These are phyloP conservation scores for Palythoa caribaeorum DNA, from an alignment of 92 coral and sea anemone genomes.

Conservation along the genomic window DNA sequence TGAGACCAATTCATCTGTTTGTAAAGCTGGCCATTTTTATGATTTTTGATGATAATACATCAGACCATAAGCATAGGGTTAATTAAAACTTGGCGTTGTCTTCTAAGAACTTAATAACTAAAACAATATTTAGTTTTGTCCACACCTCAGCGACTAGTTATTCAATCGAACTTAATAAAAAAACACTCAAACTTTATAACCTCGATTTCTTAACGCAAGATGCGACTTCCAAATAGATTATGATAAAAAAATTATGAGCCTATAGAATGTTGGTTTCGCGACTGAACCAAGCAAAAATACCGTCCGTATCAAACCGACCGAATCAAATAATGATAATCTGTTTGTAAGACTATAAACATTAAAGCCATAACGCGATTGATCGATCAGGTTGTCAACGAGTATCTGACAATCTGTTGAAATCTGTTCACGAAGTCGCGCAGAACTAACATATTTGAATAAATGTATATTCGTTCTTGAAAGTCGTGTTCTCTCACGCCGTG, in stretches of 20 bases:
- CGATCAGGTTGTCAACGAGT: background rate
- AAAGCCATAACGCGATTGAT: background rate
- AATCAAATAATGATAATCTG: background rate
- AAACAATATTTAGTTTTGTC: constrained; percentile 15
- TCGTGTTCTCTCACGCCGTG: background rate
- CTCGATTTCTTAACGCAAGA: background rate
- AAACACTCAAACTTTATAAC: background rate
- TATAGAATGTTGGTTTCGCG: background rate
- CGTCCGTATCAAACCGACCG: background rate
- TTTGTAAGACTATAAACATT: background rate
- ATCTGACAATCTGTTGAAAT: constrained; percentile 2
- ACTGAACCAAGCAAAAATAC: background rate
- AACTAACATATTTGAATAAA: background rate
- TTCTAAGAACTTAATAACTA: constrained; percentile 10
- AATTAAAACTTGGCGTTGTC: constrained; percentile 18
- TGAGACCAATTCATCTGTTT: constrained; percentile 15
- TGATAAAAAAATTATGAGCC: background rate
- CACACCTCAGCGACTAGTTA: constrained; percentile 13
- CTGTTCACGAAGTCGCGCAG: background rate
- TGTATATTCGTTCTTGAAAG: background rate
- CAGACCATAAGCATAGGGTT: constrained; percentile 29
- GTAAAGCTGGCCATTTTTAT: constrained; percentile 39
- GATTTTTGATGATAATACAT: constrained; percentile 18
- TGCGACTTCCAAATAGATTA: background rate
- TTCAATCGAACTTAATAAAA: constrained; percentile 13